Conservation (phyloP, 2,888 invertebrate species). For the Apeira syringaria region DNA sequence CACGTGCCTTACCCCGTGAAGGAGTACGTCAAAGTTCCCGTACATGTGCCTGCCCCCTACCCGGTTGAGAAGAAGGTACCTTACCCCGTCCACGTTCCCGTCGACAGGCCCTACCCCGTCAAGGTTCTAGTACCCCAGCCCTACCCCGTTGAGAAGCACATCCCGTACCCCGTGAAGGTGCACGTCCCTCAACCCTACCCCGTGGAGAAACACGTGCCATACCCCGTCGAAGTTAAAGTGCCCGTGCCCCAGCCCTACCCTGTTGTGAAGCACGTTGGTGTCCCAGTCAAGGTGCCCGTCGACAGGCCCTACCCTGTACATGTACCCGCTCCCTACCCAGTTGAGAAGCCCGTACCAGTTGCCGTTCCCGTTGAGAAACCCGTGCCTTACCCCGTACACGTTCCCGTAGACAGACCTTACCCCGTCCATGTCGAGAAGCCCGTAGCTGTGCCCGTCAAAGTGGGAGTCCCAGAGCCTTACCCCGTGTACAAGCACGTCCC, state of each 20-base stretch:
- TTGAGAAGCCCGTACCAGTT: constrained; percentile 85
- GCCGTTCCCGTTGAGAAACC: constrained; percentile 86
- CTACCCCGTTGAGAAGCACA: constrained; percentile 90
- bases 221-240: constrained; percentile 89
- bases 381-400: constrained; percentile 85
- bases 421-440: constrained; percentile 81
- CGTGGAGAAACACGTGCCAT: constrained; percentile 89
- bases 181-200: constrained; percentile 90
- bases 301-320: constrained; percentile 88
- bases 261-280: constrained; percentile 85
- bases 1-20: constrained; percentile 89
- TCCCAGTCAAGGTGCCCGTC: constrained; percentile 87
- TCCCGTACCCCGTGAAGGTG: constrained; percentile 90
- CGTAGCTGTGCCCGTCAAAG: constrained; percentile 80
- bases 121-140: constrained; percentile 91
- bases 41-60: constrained; percentile 90
- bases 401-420: constrained; percentile 85
- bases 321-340: constrained; percentile 84
- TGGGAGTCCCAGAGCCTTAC: constrained; percentile 83
- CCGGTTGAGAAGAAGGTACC: constrained; percentile 91
- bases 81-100: constrained; percentile 87
- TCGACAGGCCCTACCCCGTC: constrained; percentile 91
- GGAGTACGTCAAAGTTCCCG: constrained; percentile 91
- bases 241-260: constrained; percentile 90
- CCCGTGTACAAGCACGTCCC: constrained; percentile 88